Base-by-base conservation (phyloP, 2,113 vertebrate species). In the Oreochromis tanganicae region DNA sequence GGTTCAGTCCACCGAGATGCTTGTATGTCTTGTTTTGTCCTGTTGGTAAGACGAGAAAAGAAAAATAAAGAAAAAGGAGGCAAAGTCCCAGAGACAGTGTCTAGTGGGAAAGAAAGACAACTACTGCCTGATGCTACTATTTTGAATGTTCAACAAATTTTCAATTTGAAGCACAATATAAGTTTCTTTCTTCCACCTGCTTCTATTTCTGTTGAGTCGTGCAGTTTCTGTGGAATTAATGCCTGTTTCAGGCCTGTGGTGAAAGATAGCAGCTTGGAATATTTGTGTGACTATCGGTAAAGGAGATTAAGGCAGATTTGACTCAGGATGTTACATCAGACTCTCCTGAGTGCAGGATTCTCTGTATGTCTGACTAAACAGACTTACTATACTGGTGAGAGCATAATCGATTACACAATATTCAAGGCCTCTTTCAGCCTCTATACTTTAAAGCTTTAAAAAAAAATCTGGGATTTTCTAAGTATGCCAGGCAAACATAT, bases 241-340 rank as follows among this genome's bases (percentile, higher is more conserved):
- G 56, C 6, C 78, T 43, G 71, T 81, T 88, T 87, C 50, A 48
- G 43, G 68, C 66, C 84, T 27, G 27, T 54, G 34, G 36, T 81
- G 55, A 84, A 75, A 88, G 59, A 93, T 9, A 80, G 32, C 16
- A 54, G 59, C 82, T 81, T 43, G 32, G 81, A 85, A 87, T 84
- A 41, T 87, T 82, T 89, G 54, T 38, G 73, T 81, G 56, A 83
- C 21, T 82, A 80, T 93, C 52, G 73, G 86, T 54, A 19, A 87
- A 82, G 4, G 19, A 83, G 81, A 88, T 91, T 80, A 85, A 85
- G 59, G 54, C 24, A 78, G 89, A 89, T 86, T 82, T 92, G 41
- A 85, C 59, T 88, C 80, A 57, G 59, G 41, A 82, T 82, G 68
- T 86, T 90, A 34, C 83, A 81, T 88, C 80, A 85, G 78, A 82